phyloP scores from a whole-genome alignment of 2,113 vertebrate genomes.

The Xiphophorus couchianus region DNA sequence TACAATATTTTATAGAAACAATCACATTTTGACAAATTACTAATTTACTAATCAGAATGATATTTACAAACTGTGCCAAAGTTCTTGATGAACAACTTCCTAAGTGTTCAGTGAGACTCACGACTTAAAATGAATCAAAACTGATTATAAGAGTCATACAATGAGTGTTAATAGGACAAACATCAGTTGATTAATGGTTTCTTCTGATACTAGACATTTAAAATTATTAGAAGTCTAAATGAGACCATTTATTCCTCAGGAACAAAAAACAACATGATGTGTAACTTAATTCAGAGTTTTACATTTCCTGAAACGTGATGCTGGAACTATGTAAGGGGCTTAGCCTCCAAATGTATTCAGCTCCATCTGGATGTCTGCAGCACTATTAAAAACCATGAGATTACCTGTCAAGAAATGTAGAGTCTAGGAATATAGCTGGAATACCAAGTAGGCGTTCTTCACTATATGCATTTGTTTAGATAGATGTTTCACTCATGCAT shows the following conservation, averaged over 20 bases:
- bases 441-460: neutral
- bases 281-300: neutral
- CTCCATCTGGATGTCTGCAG: slow-evolving; percentile 32
- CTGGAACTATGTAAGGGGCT: neutral
- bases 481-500: neutral
- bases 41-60: too few species aligned
- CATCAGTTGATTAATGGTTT: neutral
- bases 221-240: neutral
- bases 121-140: too few species aligned
- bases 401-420: slow-evolving; percentile 31
- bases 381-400: slow-evolving; percentile 22
- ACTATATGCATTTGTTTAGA: neutral
- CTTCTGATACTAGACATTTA: neutral
- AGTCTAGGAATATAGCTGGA: slow-evolving; percentile 1
- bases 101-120: too few species aligned
- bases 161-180: neutral
- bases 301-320: neutral
- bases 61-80: too few species aligned
- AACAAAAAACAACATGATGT: neutral
- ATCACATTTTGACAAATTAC: neutral
- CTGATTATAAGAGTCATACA: neutral
- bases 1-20: neutral
- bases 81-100: neutral
- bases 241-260: neutral
- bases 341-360: slow-evolving; percentile 30